Evolutionary conservation across 37 sponge, comb jelly and placozoan genomes (phyloP).

Genomic region (Petrosia ficiformis): DNA sequence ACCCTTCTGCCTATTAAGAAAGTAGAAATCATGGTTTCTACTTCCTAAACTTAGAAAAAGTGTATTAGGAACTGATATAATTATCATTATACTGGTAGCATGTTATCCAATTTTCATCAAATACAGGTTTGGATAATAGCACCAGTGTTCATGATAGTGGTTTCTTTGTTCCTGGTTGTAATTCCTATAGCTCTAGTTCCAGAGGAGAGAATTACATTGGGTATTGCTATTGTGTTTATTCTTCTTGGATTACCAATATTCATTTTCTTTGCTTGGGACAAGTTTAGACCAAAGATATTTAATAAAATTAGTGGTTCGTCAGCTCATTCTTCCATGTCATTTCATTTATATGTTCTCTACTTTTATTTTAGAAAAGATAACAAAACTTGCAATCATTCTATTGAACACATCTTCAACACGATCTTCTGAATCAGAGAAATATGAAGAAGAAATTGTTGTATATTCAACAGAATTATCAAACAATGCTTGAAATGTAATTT

Average conservation of each 20-base stretch:
- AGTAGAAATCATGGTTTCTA: too few species aligned
- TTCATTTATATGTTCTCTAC: not conserved
- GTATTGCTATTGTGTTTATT: slow-evolving; percentile 38
- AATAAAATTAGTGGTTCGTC: slow-evolving; percentile 45
- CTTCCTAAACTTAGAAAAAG: too few species aligned
- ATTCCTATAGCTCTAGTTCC: slow-evolving; percentile 42
- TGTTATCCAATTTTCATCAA: too few species aligned
- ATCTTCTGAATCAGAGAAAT: too few species aligned
- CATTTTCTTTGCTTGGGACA: slow-evolving; percentile 64
- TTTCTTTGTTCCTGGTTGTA: slow-evolving; percentile 33
- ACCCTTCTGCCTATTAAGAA: too few species aligned
- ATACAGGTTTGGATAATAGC: slow-evolving; percentile 37
- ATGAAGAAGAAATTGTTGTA: too few species aligned
- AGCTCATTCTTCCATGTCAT: not conserved
- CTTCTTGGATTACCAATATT: slow-evolving; percentile 65
- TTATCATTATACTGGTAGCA: too few species aligned
- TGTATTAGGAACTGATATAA: too few species aligned
- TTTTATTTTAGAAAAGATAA: not conserved
- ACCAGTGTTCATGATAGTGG: slow-evolving; percentile 50
- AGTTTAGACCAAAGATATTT: slow-evolving; percentile 41
- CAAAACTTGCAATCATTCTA: not conserved
- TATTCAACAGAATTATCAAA: too few species aligned
- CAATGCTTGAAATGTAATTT: too few species aligned
- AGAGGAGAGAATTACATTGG: slow-evolving; percentile 8
- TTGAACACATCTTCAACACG: not conserved